Percentiles rank a stretch among this genome's conserved stretches.
These are phyloP conservation scores for Aquatica leii DNA, from an alignment of 2,888 invertebrate genomes.

Conservation along the genomic window DNA sequence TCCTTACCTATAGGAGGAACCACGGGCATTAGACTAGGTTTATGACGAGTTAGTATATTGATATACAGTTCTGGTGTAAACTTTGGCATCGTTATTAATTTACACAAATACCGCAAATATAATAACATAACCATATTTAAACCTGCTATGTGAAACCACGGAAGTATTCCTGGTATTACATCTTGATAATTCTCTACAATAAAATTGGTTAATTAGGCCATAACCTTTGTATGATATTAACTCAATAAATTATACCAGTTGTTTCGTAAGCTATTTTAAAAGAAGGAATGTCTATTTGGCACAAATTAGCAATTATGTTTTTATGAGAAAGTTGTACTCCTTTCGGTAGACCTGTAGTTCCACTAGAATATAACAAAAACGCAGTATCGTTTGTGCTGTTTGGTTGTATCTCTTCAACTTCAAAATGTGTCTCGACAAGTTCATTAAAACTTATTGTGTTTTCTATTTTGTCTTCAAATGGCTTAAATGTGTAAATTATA, in stretches of 20 bases:
- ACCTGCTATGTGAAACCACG: constrained; percentile 86
- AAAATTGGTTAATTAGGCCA: too few species aligned
- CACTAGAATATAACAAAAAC: constrained; percentile 83
- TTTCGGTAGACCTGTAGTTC: constrained; percentile 84
- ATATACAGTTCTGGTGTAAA: constrained; percentile 77
- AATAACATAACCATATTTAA: constrained; percentile 53
- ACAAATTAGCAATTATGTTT: constrained; percentile 64
- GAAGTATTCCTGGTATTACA: constrained; percentile 72
- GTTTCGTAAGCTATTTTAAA: background rate
- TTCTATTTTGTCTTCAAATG: constrained; percentile 58
- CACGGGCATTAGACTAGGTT: constrained; percentile 69
- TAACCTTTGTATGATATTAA: too few species aligned
- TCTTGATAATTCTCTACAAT: constrained; percentile 67
- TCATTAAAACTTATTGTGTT: constrained; percentile 70
- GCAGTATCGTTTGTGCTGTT: constrained; percentile 68
- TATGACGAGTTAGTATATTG: constrained; percentile 69
- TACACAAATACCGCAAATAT: constrained; percentile 62
- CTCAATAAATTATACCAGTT: too few species aligned
- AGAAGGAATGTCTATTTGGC: background rate
- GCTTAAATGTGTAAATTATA: constrained; percentile 55
- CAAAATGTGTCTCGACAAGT: constrained; percentile 61
- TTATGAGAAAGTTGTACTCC: constrained; percentile 73
- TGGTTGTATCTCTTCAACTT: constrained; percentile 63
- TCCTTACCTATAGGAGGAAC: constrained; percentile 82
- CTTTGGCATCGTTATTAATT: constrained; percentile 73